These are phyloP conservation scores for Sarcophaga subvicina DNA, from an alignment of 2,888 invertebrate species.

Conservation along the genomic window DNA sequence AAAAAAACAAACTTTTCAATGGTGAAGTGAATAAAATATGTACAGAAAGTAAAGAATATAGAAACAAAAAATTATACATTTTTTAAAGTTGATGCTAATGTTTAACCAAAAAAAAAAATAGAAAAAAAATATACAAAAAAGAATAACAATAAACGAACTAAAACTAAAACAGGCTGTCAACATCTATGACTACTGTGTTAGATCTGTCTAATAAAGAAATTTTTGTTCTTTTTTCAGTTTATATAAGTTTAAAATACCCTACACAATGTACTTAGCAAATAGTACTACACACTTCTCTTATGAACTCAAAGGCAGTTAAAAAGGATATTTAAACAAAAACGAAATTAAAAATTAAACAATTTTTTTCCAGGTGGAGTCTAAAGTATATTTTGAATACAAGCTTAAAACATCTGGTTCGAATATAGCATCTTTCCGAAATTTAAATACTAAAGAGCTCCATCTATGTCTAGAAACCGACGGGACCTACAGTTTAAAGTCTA, in stretches of 20 bases:
- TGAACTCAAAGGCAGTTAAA: not conserved
- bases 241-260: too few species aligned
- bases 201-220: constrained; percentile 4
- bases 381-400: too few species aligned
- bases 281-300: not conserved
- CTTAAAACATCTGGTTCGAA: too few species aligned
- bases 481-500: too few species aligned
- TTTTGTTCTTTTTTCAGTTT: too few species aligned
- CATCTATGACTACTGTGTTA: constrained; percentile 50
- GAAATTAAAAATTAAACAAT: not conserved
- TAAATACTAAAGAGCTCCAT: too few species aligned
- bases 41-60: constrained; percentile 4
- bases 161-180: constrained; percentile 38
- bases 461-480: too few species aligned
- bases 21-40: not conserved
- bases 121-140: too few species aligned
- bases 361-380: not conserved
- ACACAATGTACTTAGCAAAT: not conserved
- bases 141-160: constrained; percentile 34
- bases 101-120: not conserved
- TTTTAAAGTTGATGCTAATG: constrained; percentile 48
- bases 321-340: not conserved
- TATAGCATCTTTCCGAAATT: too few species aligned
- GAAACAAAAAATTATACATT: constrained; percentile 5
- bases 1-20: not conserved